These are phyloP conservation scores for Pectinophora gossypiella DNA, from an alignment of 1,140 invertebrate species.

Conservation along the genomic window DNA sequence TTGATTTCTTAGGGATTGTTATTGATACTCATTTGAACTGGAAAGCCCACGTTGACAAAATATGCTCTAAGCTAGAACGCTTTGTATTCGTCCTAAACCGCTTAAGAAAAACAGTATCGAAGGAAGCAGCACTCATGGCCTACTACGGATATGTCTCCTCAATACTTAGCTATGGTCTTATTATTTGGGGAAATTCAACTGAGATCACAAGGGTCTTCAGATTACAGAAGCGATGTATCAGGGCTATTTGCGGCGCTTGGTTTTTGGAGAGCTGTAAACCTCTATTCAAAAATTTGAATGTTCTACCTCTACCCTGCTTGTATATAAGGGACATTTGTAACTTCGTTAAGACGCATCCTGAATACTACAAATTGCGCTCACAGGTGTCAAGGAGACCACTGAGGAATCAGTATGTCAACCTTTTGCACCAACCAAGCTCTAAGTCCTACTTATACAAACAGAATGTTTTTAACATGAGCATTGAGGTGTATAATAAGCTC, in stretches of 20 bases:
- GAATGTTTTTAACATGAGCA: not conserved
- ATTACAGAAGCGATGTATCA: not conserved
- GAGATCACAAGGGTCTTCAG: not conserved
- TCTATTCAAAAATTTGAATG: not conserved
- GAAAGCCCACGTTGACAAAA: not conserved
- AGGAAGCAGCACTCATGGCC: not conserved
- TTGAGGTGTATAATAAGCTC: not conserved
- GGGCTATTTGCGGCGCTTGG: not conserved
- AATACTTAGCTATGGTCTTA: not conserved
- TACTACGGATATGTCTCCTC: not conserved
- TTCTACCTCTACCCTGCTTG: not conserved
- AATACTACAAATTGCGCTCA: not conserved
- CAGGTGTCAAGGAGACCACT: not conserved
- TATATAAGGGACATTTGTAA: not conserved
- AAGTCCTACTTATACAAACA: not conserved
- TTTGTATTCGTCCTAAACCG: not conserved
- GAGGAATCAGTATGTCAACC: not conserved
- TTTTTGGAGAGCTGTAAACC: not conserved
- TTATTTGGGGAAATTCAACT: not conserved
- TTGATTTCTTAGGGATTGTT: not conserved
- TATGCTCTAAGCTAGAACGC: not conserved
- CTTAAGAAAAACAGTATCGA: not conserved
- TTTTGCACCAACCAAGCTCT: not conserved
- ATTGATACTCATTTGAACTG: constrained; percentile 1
- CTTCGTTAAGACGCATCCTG: not conserved